Base-by-base conservation (phyloP, 2,888 invertebrate species). In the Miltochrista miniata region DNA sequence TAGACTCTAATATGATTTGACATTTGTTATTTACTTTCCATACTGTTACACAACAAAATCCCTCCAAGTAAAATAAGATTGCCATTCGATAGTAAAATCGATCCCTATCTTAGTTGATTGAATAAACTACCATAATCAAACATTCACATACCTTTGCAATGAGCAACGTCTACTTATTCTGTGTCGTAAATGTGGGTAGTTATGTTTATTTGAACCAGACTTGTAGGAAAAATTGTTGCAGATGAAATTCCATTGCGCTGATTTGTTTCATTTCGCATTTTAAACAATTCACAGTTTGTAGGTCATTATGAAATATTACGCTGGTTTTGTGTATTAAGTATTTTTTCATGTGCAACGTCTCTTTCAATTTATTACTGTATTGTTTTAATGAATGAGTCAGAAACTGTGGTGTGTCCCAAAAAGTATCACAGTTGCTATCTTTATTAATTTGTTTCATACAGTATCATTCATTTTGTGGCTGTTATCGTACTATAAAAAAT, bases 141-240 rank as follows among this genome's bases (percentile, higher is more conserved):
- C 52, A 68, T 57, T 55, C 53, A 56, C 53, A 65, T 66, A 62
- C 59, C 64, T 72, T 62, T 49, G 46, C 54, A 64, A 70, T 76
- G 74, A 74, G 62, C 69, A 62, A 68, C 61, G 48, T 41, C 44
- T 47, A 56, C 56, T 56, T 70, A 67, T 59, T 56, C 56, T 65
- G 49, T 49, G 57, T 61, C 51, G 48, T 56, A 62, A 59, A 70
- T 43, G 34, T 33, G 30, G 30, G 38, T 45, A 45, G 13, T 39
- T 42, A 18, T 24, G 39, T 43, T 51, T 43, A 38, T 43, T 47
- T 43, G 31, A n/a, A 41, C 15, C 40, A 40, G 31, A 52, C 33
- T 44, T n/a, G 14, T 8, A 14, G 12, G 36, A 31, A 52, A 46
- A 39, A 38, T 41, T 12, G 8, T 30, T 43, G 31, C 14, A 11